Base-by-base conservation (phyloP, 2,797 vertebrate genomes). In the Peromyscus nudipes region DNA sequence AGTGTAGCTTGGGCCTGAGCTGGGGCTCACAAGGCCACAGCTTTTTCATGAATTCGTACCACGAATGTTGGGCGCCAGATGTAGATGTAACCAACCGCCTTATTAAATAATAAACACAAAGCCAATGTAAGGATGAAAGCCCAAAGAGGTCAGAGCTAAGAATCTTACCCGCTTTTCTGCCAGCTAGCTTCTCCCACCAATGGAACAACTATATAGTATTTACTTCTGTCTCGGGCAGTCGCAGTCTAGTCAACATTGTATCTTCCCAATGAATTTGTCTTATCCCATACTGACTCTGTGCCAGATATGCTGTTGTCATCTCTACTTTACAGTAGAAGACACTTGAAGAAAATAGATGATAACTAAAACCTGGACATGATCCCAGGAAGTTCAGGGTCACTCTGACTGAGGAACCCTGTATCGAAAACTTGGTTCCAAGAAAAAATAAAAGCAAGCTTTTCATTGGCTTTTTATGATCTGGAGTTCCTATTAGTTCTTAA, bases 391-490 rank as follows among this genome's bases (percentile, higher is more conserved):
- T 69, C 49, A 49, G 43, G 23, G 69, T 52, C 23, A 52, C n/a
- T 73, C 19, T 79, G 43, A 57, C 19, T 90, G 40, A 75, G 60
- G 79, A 94, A 81, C 89, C 71, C 23, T 69, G 37, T 34, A 52
- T 57, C 75, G 55, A 43, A 55, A 85, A 37, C 4, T 65, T 40
- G 37, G 23, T 88, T 97, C 92, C 85, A 52, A 87, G 29, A 29
- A 55, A 64, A 90, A 93, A 80, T 34, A 37, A 84, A 94, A 88
- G 37, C 6, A 21, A 55, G 34, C 43, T 95, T 94, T 92, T 93
- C 43, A 27, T 11, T 17, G 62, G 49, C 79, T 40, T 11, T 87
- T 96, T 97, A 89, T 69, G 85, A 57, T 21, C 60, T 40, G 37
- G 0, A 81, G 19, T 75, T 81, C 17, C 60, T 14, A 40, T 60